Percentiles rank a stretch among this genome's conserved stretches.
Conservation (phyloP, 2,888 invertebrate genomes). For the Hemithea aestivaria region DNA sequence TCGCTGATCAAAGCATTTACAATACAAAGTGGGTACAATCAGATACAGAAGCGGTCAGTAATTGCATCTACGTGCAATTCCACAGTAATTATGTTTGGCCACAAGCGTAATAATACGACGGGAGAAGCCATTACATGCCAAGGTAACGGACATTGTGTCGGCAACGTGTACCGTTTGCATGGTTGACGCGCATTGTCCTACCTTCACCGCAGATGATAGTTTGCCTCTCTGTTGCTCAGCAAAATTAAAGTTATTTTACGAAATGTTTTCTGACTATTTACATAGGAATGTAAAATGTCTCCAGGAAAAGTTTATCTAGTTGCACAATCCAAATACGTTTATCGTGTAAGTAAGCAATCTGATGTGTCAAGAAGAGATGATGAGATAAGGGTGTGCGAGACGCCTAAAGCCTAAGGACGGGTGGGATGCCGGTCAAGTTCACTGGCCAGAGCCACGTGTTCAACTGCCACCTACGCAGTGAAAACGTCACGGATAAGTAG, state of each 20-base stretch:
- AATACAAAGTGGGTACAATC: conserved; percentile 26
- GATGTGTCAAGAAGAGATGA: no score
- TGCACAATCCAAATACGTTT: no score
- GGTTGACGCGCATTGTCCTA: conserved; percentile 1
- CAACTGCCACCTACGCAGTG: conserved; percentile 1
- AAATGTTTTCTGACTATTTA: no score
- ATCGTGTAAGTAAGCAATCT: no score
- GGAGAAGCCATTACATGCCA: conserved; percentile 46
- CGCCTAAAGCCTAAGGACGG: conserved; percentile 4
- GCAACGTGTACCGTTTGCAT: conserved; percentile 2
- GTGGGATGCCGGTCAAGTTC: conserved; percentile 44
- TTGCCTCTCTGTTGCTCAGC: no score
- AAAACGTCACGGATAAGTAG: conserved; percentile 3
- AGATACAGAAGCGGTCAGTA: conserved; percentile 38
- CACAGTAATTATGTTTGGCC: conserved; percentile 60
- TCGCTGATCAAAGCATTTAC: no score
- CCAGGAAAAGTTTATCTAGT: no score
- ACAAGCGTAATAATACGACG: conserved; percentile 54
- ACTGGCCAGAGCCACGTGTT: conserved; percentile 34
- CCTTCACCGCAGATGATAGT: neutral
- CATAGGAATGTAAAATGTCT: no score
- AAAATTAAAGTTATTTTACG: no score
- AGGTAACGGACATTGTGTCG: conserved; percentile 40
- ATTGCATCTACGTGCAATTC: conserved; percentile 66
- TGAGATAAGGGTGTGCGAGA: conserved; percentile 18